phyloP scores from a whole-genome alignment of 2,113 vertebrate species.

The Pseudopipra pipra region DNA sequence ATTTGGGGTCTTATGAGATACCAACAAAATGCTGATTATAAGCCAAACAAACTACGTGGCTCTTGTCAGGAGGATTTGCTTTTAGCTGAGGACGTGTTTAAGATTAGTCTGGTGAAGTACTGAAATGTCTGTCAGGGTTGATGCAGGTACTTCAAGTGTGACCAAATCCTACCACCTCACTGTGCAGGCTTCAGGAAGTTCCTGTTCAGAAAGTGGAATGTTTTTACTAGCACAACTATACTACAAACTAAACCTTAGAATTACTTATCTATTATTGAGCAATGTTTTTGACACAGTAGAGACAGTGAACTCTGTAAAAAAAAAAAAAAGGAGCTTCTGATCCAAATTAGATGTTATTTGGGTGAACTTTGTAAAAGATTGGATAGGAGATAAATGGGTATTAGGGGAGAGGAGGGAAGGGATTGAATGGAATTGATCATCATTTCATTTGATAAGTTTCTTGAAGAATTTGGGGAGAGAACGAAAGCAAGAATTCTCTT shows the following conservation, averaged over 20 bases:
- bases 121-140: not conserved
- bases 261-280: not conserved
- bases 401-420: not conserved
- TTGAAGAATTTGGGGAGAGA: not conserved
- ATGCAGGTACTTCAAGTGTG: not conserved
- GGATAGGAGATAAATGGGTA: not conserved
- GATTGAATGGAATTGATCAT: not conserved
- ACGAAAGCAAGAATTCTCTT: not conserved
- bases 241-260: not conserved
- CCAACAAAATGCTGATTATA: not conserved
- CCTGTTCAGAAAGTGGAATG: not conserved
- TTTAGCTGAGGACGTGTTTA: not conserved
- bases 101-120: not conserved
- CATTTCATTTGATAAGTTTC: not conserved
- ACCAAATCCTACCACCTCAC: not conserved
- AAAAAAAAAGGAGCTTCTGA: not conserved
- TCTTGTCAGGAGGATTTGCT: not conserved
- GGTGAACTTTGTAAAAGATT: not conserved
- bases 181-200: not conserved
- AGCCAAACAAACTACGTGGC: not conserved
- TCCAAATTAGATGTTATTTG: not conserved
- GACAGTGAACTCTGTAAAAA: not conserved
- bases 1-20: not conserved
- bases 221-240: not conserved
- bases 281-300: not conserved